Evolutionary conservation across 2,888 invertebrate genomes (phyloP).

Genomic region (Himalopsyche anomala): DNA sequence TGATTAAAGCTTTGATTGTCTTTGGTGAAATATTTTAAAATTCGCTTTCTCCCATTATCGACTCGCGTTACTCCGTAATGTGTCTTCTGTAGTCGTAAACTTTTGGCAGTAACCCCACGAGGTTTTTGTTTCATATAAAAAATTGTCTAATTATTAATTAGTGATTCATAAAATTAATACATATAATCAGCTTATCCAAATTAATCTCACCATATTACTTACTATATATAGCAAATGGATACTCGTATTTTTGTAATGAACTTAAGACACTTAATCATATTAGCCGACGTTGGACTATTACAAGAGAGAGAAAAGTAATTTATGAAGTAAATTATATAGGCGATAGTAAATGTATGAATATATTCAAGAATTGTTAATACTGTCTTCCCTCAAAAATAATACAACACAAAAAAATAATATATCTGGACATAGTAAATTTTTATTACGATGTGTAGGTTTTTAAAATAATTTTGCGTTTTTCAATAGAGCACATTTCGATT

Average conservation of each 20-base stretch:
- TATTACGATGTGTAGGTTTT: no score
- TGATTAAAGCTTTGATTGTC: no score
- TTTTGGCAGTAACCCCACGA: no score
- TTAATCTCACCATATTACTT: background rate
- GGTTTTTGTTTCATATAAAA: no score
- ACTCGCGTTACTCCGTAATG: no score
- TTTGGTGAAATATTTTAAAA: no score
- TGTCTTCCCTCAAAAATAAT: slow-evolving; percentile 38
- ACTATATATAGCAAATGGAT: slow-evolving; percentile 2
- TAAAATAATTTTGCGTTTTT: no score
- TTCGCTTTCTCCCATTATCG: no score
- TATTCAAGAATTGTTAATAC: slow-evolving; percentile 18
- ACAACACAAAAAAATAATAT: background rate
- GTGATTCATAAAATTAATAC: background rate
- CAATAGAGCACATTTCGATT: no score
- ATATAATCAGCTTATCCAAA: slow-evolving; percentile 14
- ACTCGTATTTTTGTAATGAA: slow-evolving; percentile 35
- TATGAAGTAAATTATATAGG: background rate
- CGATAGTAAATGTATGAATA: background rate
- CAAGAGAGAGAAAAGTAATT: slow-evolving; percentile 5
- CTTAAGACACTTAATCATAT: slow-evolving; percentile 24
- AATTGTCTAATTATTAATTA: no score
- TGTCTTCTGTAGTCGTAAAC: no score
- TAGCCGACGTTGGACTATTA: slow-evolving; percentile 1
- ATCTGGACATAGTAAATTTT: background rate